Evolutionary conservation across 2,888 invertebrate species (phyloP).

Genomic region (Sisyra terminalis): DNA sequence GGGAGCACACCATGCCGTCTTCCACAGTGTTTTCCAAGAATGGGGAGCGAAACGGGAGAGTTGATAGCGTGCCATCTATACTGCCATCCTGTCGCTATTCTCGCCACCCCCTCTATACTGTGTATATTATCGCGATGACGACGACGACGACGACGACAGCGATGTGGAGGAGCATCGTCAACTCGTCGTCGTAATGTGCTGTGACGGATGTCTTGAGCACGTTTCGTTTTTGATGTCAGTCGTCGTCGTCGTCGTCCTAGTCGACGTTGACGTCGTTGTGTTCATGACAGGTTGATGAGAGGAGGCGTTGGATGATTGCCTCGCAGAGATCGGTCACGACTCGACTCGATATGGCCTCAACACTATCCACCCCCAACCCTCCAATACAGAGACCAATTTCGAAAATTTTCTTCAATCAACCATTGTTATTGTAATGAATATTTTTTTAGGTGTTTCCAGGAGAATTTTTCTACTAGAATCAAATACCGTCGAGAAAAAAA

Average conservation of each 20-base stretch:
- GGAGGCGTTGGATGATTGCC: conserved; percentile 5
- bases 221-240: conserved; percentile 5
- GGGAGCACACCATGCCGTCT: neutral
- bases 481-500: no score
- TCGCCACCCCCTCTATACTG: no score
- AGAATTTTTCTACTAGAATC: no score
- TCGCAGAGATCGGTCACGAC: conserved; percentile 5
- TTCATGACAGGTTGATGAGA: conserved; percentile 6
- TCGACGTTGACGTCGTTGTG: neutral
- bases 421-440: no score
- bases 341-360: neutral
- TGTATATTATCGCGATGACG: no score
- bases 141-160: no score
- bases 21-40: neutral
- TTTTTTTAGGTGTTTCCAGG: no score
- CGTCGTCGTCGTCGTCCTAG: neutral
- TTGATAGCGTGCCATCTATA: no score
- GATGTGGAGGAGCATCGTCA: no score
- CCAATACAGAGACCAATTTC: neutral
- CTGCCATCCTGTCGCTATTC: no score
- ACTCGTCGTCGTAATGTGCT: no score
- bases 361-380: neutral
- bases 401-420: neutral
- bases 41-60: no score
- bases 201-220: conserved; percentile 1